Percentiles rank a stretch among this genome's conserved stretches.
These are phyloP conservation scores for Sceloporus tristichus DNA, from an alignment of 2,113 vertebrate genomes.

Conservation along the genomic window DNA sequence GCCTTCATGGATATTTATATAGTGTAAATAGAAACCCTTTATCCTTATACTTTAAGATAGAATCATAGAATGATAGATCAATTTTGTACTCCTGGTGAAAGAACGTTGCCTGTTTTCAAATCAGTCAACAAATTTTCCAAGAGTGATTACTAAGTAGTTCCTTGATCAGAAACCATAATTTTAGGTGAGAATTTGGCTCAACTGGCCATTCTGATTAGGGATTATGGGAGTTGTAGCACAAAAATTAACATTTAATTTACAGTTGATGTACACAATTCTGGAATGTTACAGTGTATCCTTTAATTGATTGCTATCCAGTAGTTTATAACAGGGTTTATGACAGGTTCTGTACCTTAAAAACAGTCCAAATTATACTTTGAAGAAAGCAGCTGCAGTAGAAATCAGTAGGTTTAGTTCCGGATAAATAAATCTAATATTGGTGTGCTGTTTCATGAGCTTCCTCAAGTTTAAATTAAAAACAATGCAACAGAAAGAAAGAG, in stretches of 20 bases:
- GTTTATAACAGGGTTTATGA: not conserved
- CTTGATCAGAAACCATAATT: not conserved
- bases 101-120: not conserved
- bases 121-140: not conserved
- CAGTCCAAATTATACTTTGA: not conserved
- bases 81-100: not conserved
- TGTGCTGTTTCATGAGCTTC: not conserved
- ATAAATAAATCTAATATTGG: not conserved
- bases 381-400: not conserved
- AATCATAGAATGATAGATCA: not conserved
- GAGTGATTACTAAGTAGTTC: not conserved
- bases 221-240: no score
- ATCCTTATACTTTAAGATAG: not conserved
- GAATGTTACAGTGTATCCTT: not conserved
- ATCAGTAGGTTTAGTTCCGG: no score
- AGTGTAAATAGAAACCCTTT: not conserved
- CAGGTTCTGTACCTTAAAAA: not conserved
- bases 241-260: not conserved
- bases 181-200: no score
- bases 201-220: no score
- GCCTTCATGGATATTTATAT: no score
- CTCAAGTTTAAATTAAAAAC: not conserved
- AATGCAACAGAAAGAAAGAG: not conserved
- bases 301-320: not conserved
- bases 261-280: not conserved